These are phyloP conservation scores for Gobionotothen gibberifrons DNA, from an alignment of 2,797 vertebrate genomes.

Conservation along the genomic window DNA sequence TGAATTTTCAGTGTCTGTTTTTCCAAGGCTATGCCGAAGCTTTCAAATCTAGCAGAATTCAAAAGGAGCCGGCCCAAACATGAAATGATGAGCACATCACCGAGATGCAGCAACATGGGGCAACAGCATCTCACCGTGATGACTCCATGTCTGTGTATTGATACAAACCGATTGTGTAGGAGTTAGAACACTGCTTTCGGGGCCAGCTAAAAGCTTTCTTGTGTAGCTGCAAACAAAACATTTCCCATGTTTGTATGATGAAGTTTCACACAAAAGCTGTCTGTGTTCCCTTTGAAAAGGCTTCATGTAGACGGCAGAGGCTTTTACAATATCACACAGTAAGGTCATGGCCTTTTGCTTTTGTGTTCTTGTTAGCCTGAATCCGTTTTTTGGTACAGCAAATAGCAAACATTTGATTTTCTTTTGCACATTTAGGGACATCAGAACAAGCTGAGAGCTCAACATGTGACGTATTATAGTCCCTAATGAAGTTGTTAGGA, in stretches of 20 bases:
- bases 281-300: background rate
- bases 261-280: slow-evolving; percentile 7
- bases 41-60: slow-evolving; percentile 74
- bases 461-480: background rate
- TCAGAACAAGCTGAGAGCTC: too few species aligned
- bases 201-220: slow-evolving; percentile 5
- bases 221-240: slow-evolving; percentile 7
- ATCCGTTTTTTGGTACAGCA: background rate
- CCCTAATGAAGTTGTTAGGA: background rate
- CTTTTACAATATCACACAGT: background rate
- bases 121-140: slow-evolving; percentile 39
- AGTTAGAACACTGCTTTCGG: slow-evolving; percentile 13
- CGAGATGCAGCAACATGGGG: slow-evolving; percentile 37
- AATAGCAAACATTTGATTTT: background rate
- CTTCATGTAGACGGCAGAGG: background rate
- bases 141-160: slow-evolving; percentile 35
- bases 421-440: background rate
- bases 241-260: background rate
- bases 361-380: background rate
- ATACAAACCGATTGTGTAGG: slow-evolving; percentile 37
- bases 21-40: slow-evolving; percentile 62
- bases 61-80: slow-evolving; percentile 68
- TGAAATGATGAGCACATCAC: slow-evolving; percentile 63
- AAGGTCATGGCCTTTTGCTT: background rate
- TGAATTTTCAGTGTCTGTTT: slow-evolving; percentile 76